These are phyloP conservation scores for Agrotis ipsilon DNA, from an alignment of 2,888 invertebrate genomes.

Conservation along the genomic window DNA sequence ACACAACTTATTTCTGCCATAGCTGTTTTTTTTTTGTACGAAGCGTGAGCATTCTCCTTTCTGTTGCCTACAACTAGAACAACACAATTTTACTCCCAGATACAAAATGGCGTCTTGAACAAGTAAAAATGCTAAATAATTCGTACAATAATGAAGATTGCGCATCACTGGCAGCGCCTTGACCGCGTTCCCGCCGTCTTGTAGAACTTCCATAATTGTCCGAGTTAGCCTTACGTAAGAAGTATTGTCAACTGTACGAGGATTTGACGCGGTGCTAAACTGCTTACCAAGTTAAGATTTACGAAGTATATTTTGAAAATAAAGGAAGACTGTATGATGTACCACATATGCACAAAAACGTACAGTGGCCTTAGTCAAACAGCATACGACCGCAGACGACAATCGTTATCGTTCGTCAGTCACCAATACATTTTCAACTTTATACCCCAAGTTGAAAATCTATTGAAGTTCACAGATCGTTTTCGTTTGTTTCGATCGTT, in stretches of 20 bases:
- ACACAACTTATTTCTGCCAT: too few species aligned
- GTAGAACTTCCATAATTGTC: constrained; percentile 72
- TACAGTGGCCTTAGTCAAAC: too few species aligned
- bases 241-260: constrained; percentile 62
- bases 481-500: too few species aligned
- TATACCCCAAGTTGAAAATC: too few species aligned
- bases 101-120: constrained; percentile 17
- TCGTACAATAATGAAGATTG: constrained; percentile 60
- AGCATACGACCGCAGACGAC: too few species aligned
- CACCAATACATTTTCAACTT: too few species aligned
- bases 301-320: constrained; percentile 14
- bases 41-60: too few species aligned
- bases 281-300: constrained; percentile 11
- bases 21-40: too few species aligned
- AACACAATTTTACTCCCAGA: constrained; percentile 38
- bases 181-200: constrained; percentile 73
- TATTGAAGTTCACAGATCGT: too few species aligned
- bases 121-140: constrained; percentile 58
- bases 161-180: constrained; percentile 66
- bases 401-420: too few species aligned
- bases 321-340: too few species aligned
- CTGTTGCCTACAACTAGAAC: not conserved
- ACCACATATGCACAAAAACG: too few species aligned
- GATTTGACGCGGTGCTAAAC: constrained; percentile 37
- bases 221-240: constrained; percentile 66